Evolutionary conservation across 2,888 invertebrate genomes (phyloP).

Genomic region (Cephus spinipes): DNA sequence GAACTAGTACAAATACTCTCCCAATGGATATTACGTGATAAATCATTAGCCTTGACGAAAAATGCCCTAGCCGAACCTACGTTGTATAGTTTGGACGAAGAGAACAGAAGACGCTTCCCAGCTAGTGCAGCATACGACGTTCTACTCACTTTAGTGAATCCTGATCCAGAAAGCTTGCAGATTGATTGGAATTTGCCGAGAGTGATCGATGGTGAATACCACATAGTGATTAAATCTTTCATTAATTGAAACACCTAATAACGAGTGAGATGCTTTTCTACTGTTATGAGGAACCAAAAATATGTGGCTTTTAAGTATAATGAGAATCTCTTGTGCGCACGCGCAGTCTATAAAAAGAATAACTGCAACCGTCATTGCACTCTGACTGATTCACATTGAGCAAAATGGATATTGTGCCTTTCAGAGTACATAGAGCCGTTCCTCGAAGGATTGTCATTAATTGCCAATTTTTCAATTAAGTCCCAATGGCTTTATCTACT

Average conservation of each 20-base stretch:
- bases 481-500: constrained; percentile 91
- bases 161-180: constrained; percentile 78
- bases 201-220: constrained; percentile 73
- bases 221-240: neutral
- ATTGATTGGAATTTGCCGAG: constrained; percentile 78
- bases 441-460: constrained; percentile 75
- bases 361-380: neutral
- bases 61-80: constrained; percentile 61
- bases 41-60: constrained; percentile 57
- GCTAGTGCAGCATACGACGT: constrained; percentile 79
- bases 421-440: constrained; percentile 84
- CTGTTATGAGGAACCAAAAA: neutral
- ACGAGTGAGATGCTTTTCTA: neutral
- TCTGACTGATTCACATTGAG: neutral
- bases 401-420: constrained; percentile 27
- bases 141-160: constrained; percentile 85
- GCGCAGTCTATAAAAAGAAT: neutral
- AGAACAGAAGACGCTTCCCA: constrained; percentile 68
- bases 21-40: constrained; percentile 70
- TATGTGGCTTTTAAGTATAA: neutral
- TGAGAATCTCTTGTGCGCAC: neutral
- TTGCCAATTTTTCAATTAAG: constrained; percentile 85
- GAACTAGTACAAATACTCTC: constrained; percentile 70
- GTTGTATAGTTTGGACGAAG: constrained; percentile 58
- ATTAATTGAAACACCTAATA: neutral